Evolutionary conservation across 2,888 invertebrate genomes (phyloP), one percentile per base, ranked within the genome.

Genomic region (Ormyrus rosae): DNA sequence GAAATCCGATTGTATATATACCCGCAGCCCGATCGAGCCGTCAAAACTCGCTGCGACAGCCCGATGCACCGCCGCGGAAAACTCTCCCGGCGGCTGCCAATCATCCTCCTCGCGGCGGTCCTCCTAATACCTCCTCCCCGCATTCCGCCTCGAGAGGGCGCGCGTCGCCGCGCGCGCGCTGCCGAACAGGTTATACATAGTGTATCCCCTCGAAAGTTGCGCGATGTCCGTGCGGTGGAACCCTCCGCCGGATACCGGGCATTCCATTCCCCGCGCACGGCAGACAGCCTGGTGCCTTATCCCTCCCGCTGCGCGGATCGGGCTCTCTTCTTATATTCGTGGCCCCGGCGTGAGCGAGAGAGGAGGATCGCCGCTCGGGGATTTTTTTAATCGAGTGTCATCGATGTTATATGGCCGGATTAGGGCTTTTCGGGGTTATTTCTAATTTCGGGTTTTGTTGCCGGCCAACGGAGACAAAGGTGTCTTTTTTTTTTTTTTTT

Each of bases 201-300:
- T 84, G 10, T 19, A 19, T 71, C 73, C 7, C 60, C 82, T 81
- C 72, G 11, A 76, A 82, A 68, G 19, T 74, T 19, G 60, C 73
- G 67, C 63, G 70, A 75, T 68, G 71, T 13, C 11, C 50, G 68
- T 34, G 63, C 11, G 19, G 64, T 7, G n/a, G 34, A 6, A 5
- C 34, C 45, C 63, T 76, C 58, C 65, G 74, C 56, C 79, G 83
- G 81, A 81, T 83, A 80, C 83, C 84, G 75, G 75, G 48, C 81
- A 81, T 81, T 79, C 80, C 81, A 76, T 84, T 85, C 83, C 83
- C 83, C 82, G 51, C 53, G 82, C 81, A 82, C 80, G 84, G 86
- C 86, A 89, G 89, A 89, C 89, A 88, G 89, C 88, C 82, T 89
- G 89, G 89, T 88, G 89, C 88, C 88, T 83, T 81, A 82, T 84